These are phyloP conservation scores for Daktulosphaira vitifoliae DNA, from an alignment of 1,140 invertebrate genomes.

Conservation along the genomic window DNA sequence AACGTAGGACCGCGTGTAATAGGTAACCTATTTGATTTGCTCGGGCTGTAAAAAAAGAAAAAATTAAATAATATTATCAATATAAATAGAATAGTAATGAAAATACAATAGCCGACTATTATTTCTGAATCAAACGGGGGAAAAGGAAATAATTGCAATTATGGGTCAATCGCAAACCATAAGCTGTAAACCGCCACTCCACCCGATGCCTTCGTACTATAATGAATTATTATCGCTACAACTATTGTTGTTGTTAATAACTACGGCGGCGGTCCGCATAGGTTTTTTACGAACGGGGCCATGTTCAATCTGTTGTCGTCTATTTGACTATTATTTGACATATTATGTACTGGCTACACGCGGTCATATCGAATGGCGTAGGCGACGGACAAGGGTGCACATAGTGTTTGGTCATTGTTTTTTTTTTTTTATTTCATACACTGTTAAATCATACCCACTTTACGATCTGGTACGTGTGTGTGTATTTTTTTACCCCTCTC, in stretches of 20 bases:
- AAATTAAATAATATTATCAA: too few species aligned
- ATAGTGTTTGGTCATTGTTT: too few species aligned
- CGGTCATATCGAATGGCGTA: too few species aligned
- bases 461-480: too few species aligned
- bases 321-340: constrained; percentile 8
- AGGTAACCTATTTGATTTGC: too few species aligned
- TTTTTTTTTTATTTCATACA: not conserved
- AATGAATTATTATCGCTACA: not conserved
- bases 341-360: too few species aligned
- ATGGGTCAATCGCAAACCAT: constrained; percentile 22
- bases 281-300: not conserved
- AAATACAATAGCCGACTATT: constrained; percentile 1
- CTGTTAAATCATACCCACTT: too few species aligned
- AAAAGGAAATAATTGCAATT: constrained; percentile 28
- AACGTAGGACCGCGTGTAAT: too few species aligned
- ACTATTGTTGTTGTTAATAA: too few species aligned
- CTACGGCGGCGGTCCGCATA: too few species aligned
- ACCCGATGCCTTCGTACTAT: not conserved
- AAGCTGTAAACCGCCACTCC: not conserved
- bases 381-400: too few species aligned
- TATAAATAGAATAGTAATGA: not conserved
- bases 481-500: not conserved
- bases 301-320: constrained; percentile 22
- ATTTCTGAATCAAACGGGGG: not conserved
- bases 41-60: too few species aligned